Evolutionary conservation across 2,797 vertebrate species (phyloP).

Genomic region (Eulemur albifrons): DNA sequence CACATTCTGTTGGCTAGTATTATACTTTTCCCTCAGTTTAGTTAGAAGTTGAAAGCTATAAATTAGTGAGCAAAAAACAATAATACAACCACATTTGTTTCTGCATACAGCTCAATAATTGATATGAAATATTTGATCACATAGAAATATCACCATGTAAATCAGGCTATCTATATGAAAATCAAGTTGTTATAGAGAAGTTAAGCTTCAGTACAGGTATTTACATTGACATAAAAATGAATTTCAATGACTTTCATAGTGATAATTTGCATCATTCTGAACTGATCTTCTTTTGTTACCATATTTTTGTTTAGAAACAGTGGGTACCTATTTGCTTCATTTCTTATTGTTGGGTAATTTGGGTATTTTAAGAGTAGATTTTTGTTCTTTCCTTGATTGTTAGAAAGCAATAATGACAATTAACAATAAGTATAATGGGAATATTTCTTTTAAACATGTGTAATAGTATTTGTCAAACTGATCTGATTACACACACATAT

Average conservation of each 20-base stretch:
- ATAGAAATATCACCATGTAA: not conserved
- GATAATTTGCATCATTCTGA: not conserved
- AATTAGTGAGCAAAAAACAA: not conserved
- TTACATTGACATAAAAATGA: not conserved
- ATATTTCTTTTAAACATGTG: not conserved
- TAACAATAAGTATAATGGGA: not conserved
- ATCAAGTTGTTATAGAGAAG: not conserved
- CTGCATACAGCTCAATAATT: not conserved
- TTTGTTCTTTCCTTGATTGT: not conserved
- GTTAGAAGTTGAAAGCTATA: not conserved
- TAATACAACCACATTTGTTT: not conserved
- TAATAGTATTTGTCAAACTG: not conserved
- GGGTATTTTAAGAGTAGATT: not conserved
- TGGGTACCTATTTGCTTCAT: not conserved
- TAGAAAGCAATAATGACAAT: not conserved
- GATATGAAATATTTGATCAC: not conserved
- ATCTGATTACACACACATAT: not conserved
- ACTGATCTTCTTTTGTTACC: not conserved
- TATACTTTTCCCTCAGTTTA: not conserved
- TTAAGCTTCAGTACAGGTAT: not conserved
- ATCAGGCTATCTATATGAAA: not conserved
- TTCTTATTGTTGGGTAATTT: not conserved
- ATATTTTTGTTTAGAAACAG: not conserved
- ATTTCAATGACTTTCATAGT: not conserved
- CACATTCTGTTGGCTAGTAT: not conserved